Base-by-base conservation (phyloP, 2,797 vertebrate species). In the Graptemys geographica region DNA sequence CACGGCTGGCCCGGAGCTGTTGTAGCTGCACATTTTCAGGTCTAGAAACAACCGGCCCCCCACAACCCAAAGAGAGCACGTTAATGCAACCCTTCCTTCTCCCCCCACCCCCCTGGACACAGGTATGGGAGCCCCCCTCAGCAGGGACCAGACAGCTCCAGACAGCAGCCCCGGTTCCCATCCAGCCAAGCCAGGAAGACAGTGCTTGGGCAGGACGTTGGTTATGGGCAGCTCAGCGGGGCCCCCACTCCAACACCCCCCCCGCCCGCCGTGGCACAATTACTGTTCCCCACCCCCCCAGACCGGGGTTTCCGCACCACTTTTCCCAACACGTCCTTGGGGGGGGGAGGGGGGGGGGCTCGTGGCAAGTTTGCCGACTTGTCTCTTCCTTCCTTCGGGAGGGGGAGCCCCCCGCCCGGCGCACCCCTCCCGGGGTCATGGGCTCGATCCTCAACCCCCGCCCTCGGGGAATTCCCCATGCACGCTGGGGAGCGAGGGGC, bases 21-120 rank as follows among this genome's bases (percentile, higher is more conserved):
- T 97, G 93, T 98, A 98, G 94, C 91, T 82, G 90, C 97, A 98
- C 1, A 98, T 96, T 94, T 98, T 98, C 85, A 98, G 31, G 52
- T 98, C 98, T 98, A 76, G 49, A 84, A 88, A 74, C 21, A 51
- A 87, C 0, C 0, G 1, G 12, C 2, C 27, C 56, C 51, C 53
- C 12, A 6, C 11, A 19, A 3, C 65, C 8, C 65, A 65, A 65
- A 65, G 59, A 62, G 2, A 65, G 33, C 19, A 37, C 18, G 18
- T 69, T 23, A 69, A 18, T 5, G 3, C 65, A 21, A 69, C 19
- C 19, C 65, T 19, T 62, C 59, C 31, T 31, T 3, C 5, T 8
- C 15, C 4, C 31, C 5, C 3, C 2, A 2, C 18, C 15, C 4
- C 8, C 31, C 11, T 2, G 1, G 13, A 15, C 13, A 33, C 28